Conservation (phyloP, 2,888 invertebrate genomes). For the Horisme vitalbata region DNA sequence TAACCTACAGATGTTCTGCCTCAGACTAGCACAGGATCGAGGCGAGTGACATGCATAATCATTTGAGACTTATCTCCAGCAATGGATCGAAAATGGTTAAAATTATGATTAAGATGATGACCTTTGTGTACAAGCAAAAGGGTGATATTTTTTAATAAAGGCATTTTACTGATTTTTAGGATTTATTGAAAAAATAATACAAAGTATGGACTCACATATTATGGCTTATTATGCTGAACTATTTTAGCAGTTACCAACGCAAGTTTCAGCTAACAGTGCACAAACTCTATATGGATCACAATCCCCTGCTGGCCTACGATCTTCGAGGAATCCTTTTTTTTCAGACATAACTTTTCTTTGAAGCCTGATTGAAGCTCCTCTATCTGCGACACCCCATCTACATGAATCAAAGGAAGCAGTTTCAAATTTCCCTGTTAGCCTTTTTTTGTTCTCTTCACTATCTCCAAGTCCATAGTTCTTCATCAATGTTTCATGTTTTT, state of each 20-base stretch:
- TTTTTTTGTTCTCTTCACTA: slow-evolving; percentile 96
- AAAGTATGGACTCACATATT: too few relatives aligned
- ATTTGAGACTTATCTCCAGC: too few relatives aligned
- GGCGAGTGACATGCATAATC: too few relatives aligned
- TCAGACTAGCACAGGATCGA: too few relatives aligned
- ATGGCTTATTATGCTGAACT: too few relatives aligned
- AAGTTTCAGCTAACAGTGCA: slow-evolving; percentile 73
- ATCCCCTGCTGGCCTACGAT: slow-evolving; percentile 95
- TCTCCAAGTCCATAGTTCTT: slow-evolving; percentile 94
- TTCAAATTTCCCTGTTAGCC: slow-evolving; percentile 96
- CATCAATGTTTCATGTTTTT: slow-evolving; percentile 86
- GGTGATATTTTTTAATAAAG: too few relatives aligned
- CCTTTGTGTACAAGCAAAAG: too few relatives aligned
- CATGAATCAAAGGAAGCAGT: slow-evolving; percentile 97
- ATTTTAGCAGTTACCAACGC: slow-evolving; percentile 23
- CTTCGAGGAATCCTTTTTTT: slow-evolving; percentile 96
- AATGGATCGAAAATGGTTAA: too few relatives aligned
- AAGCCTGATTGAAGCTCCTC: slow-evolving; percentile 95
- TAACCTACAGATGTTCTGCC: too few relatives aligned
- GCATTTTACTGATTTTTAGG: too few relatives aligned
- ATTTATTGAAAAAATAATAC: too few relatives aligned
- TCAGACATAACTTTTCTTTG: slow-evolving; percentile 94
- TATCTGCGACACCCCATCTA: slow-evolving; percentile 92
- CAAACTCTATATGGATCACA: slow-evolving; percentile 91
- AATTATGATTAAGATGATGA: too few relatives aligned